Evolutionary conservation across 2,113 vertebrate genomes (phyloP).

Genomic region (Muntiacus muntjak): DNA sequence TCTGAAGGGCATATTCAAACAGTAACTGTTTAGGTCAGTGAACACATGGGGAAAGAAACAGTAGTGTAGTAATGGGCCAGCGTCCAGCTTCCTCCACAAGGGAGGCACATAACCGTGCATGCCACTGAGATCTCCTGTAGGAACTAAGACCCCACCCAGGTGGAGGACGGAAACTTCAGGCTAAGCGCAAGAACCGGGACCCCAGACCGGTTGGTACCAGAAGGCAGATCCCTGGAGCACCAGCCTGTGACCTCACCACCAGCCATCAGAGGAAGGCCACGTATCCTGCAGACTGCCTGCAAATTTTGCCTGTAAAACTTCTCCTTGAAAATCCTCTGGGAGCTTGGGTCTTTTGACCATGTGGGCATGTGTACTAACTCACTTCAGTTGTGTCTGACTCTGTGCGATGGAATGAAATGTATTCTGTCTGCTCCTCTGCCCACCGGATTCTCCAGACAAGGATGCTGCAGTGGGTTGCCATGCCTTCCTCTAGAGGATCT

Average conservation of each 20-base stretch:
- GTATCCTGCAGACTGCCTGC: background rate
- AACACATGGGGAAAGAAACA: background rate
- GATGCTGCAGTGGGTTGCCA: background rate
- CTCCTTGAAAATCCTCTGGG: background rate
- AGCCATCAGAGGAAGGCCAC: background rate
- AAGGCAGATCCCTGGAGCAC: background rate
- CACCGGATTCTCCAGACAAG: background rate
- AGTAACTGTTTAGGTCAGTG: background rate
- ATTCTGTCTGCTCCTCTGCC: background rate
- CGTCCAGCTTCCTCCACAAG: background rate
- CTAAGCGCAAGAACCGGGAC: background rate
- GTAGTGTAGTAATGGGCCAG: background rate
- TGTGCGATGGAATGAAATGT: background rate
- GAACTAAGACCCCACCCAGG: background rate
- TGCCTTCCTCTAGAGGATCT: background rate
- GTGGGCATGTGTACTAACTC: background rate
- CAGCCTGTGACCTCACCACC: background rate
- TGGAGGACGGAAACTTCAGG: background rate
- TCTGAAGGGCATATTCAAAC: background rate
- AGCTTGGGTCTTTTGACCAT: background rate
- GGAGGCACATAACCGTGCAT: fast-evolving
- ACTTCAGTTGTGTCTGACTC: background rate
- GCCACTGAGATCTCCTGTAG: fast-evolving
- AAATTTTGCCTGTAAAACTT: background rate
- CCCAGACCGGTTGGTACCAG: background rate